Percentiles rank a stretch among this genome's conserved stretches.
Conservation (phyloP, 1,140 invertebrate genomes). For the Aphelenchoides besseyi region DNA sequence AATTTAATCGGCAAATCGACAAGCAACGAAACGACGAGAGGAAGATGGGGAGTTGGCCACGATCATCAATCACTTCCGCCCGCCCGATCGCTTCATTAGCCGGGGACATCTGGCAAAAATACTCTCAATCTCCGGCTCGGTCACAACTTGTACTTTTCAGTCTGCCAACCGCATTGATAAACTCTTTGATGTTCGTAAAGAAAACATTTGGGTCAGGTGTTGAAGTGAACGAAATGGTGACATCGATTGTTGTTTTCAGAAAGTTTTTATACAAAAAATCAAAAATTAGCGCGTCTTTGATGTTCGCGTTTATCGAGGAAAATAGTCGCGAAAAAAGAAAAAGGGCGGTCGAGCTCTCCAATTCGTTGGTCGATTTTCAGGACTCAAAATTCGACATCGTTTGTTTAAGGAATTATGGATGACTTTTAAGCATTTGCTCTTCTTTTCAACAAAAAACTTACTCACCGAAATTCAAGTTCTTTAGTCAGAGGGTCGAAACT, state of each 20-base stretch:
- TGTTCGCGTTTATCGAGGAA: not conserved
- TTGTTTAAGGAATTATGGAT: too few species aligned
- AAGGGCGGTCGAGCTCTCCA: too few species aligned
- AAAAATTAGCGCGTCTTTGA: too few species aligned
- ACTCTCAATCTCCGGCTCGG: not conserved
- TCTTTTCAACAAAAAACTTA: not conserved
- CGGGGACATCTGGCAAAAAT: not conserved
- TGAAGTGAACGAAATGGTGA: too few species aligned
- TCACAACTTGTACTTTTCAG: not conserved
- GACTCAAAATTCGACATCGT: too few species aligned
- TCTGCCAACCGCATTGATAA: not conserved
- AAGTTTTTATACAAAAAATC: not conserved
- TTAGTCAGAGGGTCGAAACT: conserved; percentile 6
- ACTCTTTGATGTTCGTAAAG: not conserved
- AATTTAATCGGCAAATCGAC: too few species aligned
- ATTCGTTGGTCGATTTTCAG: too few species aligned
- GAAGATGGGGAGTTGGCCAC: not conserved
- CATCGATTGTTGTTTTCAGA: too few species aligned
- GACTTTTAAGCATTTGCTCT: not conserved
- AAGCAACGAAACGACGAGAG: not conserved
- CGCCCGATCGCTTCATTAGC: not conserved
- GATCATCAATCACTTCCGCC: not conserved
- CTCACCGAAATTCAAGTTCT: conserved; percentile 14
- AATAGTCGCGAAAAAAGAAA: not conserved
- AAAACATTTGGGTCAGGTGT: not conserved